Evolutionary conservation across 2,797 vertebrate genomes (phyloP).

Genomic region (Vespertilio murinus): DNA sequence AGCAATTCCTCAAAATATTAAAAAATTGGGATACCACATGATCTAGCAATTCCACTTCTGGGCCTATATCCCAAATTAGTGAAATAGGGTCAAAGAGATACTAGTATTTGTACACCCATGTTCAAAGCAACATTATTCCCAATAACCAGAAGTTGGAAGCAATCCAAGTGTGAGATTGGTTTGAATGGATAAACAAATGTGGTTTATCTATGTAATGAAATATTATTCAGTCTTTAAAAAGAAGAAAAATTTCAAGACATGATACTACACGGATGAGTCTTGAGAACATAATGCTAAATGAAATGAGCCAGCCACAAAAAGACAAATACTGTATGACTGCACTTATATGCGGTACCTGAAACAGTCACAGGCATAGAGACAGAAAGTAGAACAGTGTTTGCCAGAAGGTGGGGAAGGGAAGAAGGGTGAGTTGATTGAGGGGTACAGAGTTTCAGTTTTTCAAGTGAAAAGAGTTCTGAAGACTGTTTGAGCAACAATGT

Average conservation of each 20-base stretch:
- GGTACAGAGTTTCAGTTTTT: neutral
- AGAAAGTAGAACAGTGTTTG: neutral
- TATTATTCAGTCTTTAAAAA: slow-evolving; percentile 30
- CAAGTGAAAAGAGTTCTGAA: neutral
- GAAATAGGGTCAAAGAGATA: neutral
- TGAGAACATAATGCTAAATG: neutral
- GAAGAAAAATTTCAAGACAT: neutral
- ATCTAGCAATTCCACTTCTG: neutral
- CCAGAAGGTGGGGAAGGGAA: neutral
- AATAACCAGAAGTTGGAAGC: neutral
- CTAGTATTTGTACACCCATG: neutral
- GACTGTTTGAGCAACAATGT: neutral
- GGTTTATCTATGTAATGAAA: neutral
- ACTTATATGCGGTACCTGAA: neutral
- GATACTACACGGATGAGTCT: neutral
- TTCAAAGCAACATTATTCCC: neutral
- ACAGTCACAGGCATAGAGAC: neutral
- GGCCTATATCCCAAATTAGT: neutral
- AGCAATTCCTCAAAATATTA: neutral
- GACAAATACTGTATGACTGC: neutral
- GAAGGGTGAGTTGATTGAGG: neutral
- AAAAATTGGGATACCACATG: neutral
- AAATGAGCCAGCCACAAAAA: slow-evolving; percentile 3
- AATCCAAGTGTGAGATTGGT: neutral
- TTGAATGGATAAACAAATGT: neutral